phyloP scores from a whole-genome alignment of 2,113 vertebrate species.

The Oncorhynchus clarkii region DNA sequence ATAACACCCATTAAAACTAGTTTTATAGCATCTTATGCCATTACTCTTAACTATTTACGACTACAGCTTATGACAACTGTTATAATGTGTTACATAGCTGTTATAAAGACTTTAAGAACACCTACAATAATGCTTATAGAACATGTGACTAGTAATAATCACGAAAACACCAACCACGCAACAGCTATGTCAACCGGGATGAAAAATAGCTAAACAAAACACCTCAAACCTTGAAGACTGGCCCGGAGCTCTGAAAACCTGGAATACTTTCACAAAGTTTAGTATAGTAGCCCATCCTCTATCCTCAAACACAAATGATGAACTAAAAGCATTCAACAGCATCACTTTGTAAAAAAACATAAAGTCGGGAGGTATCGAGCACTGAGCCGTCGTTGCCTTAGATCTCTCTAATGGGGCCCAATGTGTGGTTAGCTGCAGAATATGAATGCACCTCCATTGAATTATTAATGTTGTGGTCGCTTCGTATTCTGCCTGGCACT shows the following conservation, averaged over 20 bases:
- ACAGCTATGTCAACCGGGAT: too few relatives aligned
- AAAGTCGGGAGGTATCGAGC: slow-evolving; percentile 58
- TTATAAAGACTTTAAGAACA: too few relatives aligned
- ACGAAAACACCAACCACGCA: too few relatives aligned
- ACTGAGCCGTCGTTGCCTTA: slow-evolving; percentile 60
- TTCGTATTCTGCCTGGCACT: slow-evolving; percentile 71
- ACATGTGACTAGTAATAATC: too few relatives aligned
- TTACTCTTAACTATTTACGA: too few relatives aligned
- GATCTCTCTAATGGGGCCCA: slow-evolving; percentile 71
- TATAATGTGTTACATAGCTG: not conserved
- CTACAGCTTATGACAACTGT: too few relatives aligned
- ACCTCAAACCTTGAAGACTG: not conserved
- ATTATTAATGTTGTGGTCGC: slow-evolving; percentile 75
- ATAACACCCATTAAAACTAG: too few relatives aligned
- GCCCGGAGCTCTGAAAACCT: slow-evolving; percentile 20
- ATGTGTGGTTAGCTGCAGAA: slow-evolving; percentile 70
- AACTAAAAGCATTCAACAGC: slow-evolving; percentile 54
- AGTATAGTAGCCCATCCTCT: too few relatives aligned
- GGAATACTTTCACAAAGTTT: not conserved
- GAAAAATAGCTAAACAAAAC: slow-evolving; percentile 29
- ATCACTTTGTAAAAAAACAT: slow-evolving; percentile 49
- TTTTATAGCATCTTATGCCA: too few relatives aligned
- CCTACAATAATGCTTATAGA: too few relatives aligned
- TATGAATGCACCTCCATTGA: slow-evolving; percentile 68
- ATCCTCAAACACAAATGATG: slow-evolving; percentile 4